Evolutionary conservation across 2,888 invertebrate species (phyloP), one percentile per base, ranked within the genome.

Genomic region (Isoperla grammatica): DNA sequence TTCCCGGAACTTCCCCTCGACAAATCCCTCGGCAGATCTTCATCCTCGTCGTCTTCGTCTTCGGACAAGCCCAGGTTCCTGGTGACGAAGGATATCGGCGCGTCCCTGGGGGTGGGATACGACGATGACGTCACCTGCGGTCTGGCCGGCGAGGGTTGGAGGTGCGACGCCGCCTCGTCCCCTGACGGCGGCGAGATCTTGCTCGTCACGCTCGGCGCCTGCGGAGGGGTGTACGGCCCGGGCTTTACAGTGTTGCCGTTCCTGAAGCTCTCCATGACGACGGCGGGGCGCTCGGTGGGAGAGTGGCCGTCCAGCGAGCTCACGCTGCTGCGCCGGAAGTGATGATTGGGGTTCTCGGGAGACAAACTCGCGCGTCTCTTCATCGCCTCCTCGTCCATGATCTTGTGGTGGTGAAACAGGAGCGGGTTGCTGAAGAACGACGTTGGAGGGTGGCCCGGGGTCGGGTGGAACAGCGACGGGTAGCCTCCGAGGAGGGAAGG

Each of bases 161-260:
- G 78, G 65, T 81, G 82, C 13, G 81, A 79, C 9, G 78, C 75
- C 0, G 82, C 81, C 71, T 88, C 87, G 68, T 87, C 85, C 6
- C 78, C 81, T 2, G 84, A 81, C 5, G 84, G 80, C 9, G 87
- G 85, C 37, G 86, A 86, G 11, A 83, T 81, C 68, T 86, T 86
- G 63, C 70, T 75, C 15, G 35, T 6, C 11, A 29, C 56, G 8
- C 39, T 29, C 12, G 48, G 11, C 20, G 54, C 23, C 40, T 45
- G 57, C 8, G 61, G 61, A 12, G 61, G 61, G 11, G 57, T 53
- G 43, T 39, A 22, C 45, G 39, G 35, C 9, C 55, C 23, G 13
- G 19, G 23, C 23, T 56, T 48, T 37, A 48, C 46, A 37, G 15
- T 13, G 15, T 22, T 56, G 9, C 53, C 57, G 55, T 48, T 56